A percentile compares a stretch with the other conserved stretches of the same genome.
Conservation (phyloP, 2,888 invertebrate genomes). For the Pherbina coryleti region DNA sequence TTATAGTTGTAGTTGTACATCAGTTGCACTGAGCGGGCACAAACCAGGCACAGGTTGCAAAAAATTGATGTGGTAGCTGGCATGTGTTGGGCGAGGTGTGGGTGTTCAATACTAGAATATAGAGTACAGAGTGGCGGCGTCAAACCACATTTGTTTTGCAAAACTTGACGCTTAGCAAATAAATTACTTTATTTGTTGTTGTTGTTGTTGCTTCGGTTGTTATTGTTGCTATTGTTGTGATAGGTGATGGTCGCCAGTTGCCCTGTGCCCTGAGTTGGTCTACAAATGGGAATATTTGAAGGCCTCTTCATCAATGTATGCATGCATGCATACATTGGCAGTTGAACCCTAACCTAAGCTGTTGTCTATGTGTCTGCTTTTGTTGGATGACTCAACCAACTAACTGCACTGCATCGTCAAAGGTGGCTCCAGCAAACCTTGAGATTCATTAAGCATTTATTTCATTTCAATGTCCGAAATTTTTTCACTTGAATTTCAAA, state of each 20-base stretch:
- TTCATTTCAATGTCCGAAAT: neutral
- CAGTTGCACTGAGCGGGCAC: neutral
- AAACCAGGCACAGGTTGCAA: constrained; percentile 14
- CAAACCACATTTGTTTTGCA: constrained; percentile 50
- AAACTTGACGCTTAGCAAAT: constrained; percentile 54
- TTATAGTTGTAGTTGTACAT: constrained; percentile 36
- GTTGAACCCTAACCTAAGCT: neutral
- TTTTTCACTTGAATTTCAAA: neutral
- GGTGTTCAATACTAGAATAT: constrained; percentile 3
- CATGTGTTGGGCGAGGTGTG: neutral
- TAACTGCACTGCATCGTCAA: neutral
- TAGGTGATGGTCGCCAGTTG: constrained; percentile 15
- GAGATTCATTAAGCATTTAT: constrained; percentile 33
- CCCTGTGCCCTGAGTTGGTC: neutral
- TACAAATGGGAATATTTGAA: neutral
- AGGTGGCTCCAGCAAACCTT: neutral
- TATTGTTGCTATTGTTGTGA: constrained; percentile 34
- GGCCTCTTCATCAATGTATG: neutral
- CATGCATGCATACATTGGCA: neutral
- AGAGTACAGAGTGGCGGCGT: constrained; percentile 44
- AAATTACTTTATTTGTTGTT: constrained; percentile 56
- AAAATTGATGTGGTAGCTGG: neutral
- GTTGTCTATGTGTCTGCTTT: neutral
- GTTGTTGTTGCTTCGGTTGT: constrained; percentile 41
- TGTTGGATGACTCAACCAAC: constrained; percentile 15